A percentile compares a stretch with the other conserved stretches of the same genome.
phyloP scores from a whole-genome alignment of 2,888 invertebrate genomes.

The Rhorus exstirpatorius region DNA sequence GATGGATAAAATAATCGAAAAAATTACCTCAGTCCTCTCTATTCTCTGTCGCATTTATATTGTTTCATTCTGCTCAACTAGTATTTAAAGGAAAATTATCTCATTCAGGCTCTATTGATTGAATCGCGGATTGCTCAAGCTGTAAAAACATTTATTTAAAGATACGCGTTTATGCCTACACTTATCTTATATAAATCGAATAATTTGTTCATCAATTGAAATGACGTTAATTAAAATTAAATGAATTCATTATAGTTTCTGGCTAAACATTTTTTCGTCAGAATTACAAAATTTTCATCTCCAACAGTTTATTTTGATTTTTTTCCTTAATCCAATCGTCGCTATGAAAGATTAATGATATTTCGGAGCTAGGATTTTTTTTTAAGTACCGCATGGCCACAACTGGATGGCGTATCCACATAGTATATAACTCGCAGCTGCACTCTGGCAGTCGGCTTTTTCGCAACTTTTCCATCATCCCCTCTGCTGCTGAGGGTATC shows the following conservation, averaged over 20 bases:
- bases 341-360: too few relatives aligned
- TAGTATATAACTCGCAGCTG: not conserved
- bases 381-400: not conserved
- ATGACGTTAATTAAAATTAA: too few relatives aligned
- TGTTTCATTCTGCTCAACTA: not conserved
- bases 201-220: not conserved
- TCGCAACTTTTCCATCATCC: conserved; percentile 63
- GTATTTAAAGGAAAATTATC: not conserved
- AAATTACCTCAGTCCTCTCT: conserved; percentile 30
- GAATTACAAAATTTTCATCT: too few relatives aligned
- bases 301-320: too few relatives aligned
- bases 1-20: conserved; percentile 53
- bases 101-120: not conserved
- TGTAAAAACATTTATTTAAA: too few relatives aligned
- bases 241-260: too few relatives aligned
- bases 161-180: too few relatives aligned
- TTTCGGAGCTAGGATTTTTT: not conserved
- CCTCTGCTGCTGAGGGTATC: conserved; percentile 2
- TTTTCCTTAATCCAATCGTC: too few relatives aligned
- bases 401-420: too few relatives aligned
- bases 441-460: conserved; percentile 21
- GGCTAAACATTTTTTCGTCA: too few relatives aligned
- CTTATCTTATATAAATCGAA: too few relatives aligned
- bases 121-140: too few relatives aligned
- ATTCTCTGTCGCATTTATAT: not conserved